Conservation (phyloP, 2,888 invertebrate genomes). For the Argyra leucocephala region DNA sequence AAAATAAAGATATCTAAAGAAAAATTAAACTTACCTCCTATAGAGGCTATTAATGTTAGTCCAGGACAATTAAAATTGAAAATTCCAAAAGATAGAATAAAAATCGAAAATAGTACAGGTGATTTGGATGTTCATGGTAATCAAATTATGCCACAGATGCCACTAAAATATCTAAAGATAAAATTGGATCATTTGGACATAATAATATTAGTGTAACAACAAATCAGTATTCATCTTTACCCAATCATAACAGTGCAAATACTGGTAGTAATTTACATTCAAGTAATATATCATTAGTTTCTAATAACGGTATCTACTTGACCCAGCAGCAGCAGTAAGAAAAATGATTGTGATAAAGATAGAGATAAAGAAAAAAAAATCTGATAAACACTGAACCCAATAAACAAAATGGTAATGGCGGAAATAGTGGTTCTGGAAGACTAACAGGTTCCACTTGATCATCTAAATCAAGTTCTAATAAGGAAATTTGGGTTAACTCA, state of each 20-base stretch:
- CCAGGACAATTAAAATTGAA: conserved; percentile 56
- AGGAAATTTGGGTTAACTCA: conserved; percentile 27
- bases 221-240: conserved; percentile 8
- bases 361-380: conserved; percentile 36
- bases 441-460: neutral
- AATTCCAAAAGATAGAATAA: conserved; percentile 66
- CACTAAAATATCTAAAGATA: conserved; percentile 67
- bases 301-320: conserved; percentile 15
- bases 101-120: conserved; percentile 41
- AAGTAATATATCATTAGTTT: conserved; percentile 5
- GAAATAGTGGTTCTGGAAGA: conserved; percentile 18
- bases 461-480: conserved; percentile 26
- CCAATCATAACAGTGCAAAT: conserved; percentile 21
- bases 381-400: conserved; percentile 33
- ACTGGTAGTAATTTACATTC: conserved; percentile 13
- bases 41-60: conserved; percentile 15
- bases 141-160: conserved; percentile 26
- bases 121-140: conserved; percentile 13
- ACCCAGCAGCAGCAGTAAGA: conserved; percentile 34
- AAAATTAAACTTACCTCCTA: conserved; percentile 41
- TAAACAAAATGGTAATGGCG: conserved; percentile 33
- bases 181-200: conserved; percentile 48
- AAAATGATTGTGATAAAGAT: conserved; percentile 36
- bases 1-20: conserved; percentile 55
- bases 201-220: conserved; percentile 17